Base-by-base conservation (phyloP, 2,888 invertebrate genomes). In the Sipha maydis region DNA sequence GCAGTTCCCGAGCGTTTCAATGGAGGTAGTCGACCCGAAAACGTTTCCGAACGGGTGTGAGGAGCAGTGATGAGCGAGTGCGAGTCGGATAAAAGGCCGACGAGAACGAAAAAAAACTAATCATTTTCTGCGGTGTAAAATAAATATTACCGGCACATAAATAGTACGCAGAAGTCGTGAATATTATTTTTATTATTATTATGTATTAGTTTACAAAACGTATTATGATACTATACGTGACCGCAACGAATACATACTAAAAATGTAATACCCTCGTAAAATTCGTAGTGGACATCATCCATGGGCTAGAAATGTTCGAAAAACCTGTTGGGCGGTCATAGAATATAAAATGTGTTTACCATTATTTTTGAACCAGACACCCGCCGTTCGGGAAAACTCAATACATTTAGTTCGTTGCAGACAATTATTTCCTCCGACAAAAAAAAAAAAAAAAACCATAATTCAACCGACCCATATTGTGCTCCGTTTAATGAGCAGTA, bases 21-120 rank as follows among this genome's bases (percentile, higher is more conserved):
- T 41, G 14, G 73, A 83, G 83, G 83, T 83, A 83, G 83, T 56
- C 73, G 83, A 83, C 83, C 83, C 83, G 83, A 73, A 83, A 69
- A 83, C 71, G 82, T 82, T 82, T 69, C 69, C 61, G 14, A 61
- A 21, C 61, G 21, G 4, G 61, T 25, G 61, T 7, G 19, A 61
- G 25, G 61, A 61, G 61, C 61, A 61, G 19, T 21, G 25, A 25
- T 25, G 69, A 28, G 7, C 69, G 69, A 3, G 69, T 69, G 48
- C 48, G 14, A 48, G 11, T 69, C n/a, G 8, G 11, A 69, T 25
- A 69, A n/a, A 69, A 69, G n/a, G 69, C 28, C n/a, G 69, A 69
- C 69, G 28, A 7, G 69, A 25, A 25, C n/a, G 69, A 69, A 69
- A n/a, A 38, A 38, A 75, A 73, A 75, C 19, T 38, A 28, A 71